Base-by-base conservation (phyloP, 2,797 vertebrate genomes). In the Gila robusta region DNA sequence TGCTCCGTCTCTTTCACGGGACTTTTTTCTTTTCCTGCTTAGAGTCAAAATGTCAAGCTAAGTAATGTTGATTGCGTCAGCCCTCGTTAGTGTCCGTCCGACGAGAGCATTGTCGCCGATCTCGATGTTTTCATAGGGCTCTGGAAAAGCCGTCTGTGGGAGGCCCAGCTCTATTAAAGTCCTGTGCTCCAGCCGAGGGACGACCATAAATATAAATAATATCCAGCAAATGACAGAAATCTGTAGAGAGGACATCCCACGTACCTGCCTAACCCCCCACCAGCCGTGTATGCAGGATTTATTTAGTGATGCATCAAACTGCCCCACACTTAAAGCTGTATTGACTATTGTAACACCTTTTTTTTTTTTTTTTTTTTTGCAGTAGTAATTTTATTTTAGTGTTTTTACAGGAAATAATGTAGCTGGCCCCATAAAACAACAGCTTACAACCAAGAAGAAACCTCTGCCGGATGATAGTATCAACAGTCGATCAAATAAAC, bases 21-120 rank as follows among this genome's bases (percentile, higher is more conserved):
- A 32, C 72, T 54, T 87, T 85, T 83, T 89, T 83, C 85, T 83
- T 88, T 77, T 86, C 39, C 84, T 52, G 41, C 83, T 89, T 72
- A 66, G 84, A 93, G 92, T 91, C 91, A 91, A 91, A 90, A 89
- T 91, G 92, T 93, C 83, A 90, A 90, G 91, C 87, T 54, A 87
- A 88, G 91, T 89, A 87, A 91, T 90, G 79, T 90, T 86, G 90
- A 93, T 93, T 82, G 90, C 92, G 89, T 92, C 91, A 90, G 83
- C 89, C 81, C 89, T 93, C 47, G 79, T 95, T 92, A 93, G 87
- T 74, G 87, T 93, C 87, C 87, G 41, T 67, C 32, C 83, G 4
- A 26, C 82, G 82, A 89, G 84, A 79, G 56, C 83, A 69, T 84
- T 84, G 87, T 90, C 83, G 41, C 78, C 84, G 3, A 83, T 70